Conservation (phyloP, 1,140 invertebrate species). For the Papilio helenus region DNA sequence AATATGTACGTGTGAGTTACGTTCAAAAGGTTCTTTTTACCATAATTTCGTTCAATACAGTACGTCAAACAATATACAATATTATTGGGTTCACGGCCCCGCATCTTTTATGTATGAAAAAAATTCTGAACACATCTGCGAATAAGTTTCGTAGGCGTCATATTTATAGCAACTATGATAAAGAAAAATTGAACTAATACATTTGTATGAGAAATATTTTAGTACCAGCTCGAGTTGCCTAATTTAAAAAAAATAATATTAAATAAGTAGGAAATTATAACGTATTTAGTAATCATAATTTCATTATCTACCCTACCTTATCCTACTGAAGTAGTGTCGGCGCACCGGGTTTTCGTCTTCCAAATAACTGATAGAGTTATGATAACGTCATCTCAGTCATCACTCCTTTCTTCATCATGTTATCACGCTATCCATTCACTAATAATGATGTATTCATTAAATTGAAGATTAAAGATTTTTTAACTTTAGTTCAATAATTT, state of each 20-base stretch:
- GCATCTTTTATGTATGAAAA: slow-evolving; percentile 66
- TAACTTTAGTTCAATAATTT: no score
- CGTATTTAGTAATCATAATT: no score
- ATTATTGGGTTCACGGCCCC: slow-evolving; percentile 59
- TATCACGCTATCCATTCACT: no score
- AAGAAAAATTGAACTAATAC: slow-evolving; percentile 2
- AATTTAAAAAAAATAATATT: background rate
- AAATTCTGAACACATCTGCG: slow-evolving; percentile 48
- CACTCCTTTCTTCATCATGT: no score
- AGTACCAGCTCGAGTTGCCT: background rate
- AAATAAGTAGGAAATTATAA: background rate
- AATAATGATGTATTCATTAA: no score
- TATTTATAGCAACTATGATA: slow-evolving; percentile 44
- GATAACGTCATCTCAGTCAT: no score
- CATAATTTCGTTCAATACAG: slow-evolving; percentile 57
- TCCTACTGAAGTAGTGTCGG: no score
- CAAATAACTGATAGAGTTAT: no score
- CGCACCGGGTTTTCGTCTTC: no score
- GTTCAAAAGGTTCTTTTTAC: slow-evolving; percentile 51
- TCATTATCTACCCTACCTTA: no score
- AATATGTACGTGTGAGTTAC: slow-evolving; percentile 25
- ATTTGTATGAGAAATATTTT: background rate
- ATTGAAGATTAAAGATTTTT: no score
- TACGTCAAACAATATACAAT: slow-evolving; percentile 65
- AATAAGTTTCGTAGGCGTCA: background rate